Evolutionary conservation across 1,140 invertebrate species (phyloP), one percentile per base, ranked within the genome.

Genomic region (Metaphire vulgaris): DNA sequence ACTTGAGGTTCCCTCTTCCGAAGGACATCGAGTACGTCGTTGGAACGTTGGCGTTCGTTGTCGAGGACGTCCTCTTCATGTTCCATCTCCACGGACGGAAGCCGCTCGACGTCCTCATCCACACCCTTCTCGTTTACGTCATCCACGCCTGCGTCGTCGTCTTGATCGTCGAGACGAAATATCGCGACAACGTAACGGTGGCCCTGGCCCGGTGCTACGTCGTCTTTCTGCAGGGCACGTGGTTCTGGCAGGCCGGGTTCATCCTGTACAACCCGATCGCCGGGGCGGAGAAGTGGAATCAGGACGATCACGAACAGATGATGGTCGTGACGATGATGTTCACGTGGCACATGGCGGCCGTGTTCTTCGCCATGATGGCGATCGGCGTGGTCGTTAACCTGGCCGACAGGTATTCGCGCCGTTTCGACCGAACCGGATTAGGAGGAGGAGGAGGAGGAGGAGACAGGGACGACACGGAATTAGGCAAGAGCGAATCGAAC

Each of bases 241-340:
- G 88, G 88, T 88, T 88, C 80, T 86, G 82, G 78, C 85, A 87
- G 77, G 80, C 87, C n/a, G 88, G 83, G 0, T 88, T 87, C 79
- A 87, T 88, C 69, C 80, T 88, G 15, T 87, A 88, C 80, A 85
- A 84, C 34, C 88, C 88, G 1, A 69, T 81, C 1, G 74, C 77
- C 6, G 81, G 82, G 0, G 74, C 79, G 65, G 71, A 76, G 41
- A 34, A 73, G 70, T 87, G 87, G 86, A 80, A 85, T 29, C 21
- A 69, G n/a, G 31, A 66, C 1, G 64, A 67, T 30, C 87, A 88
- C 78, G 77, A 79, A n/a, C 79, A 87, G 72, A 84, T 87, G 79
- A 88, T 88, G 86, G 79, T 88, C 21, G 83, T 84, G 0, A 87
- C 86, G 6, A 69, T 85, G n/a, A 83, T 85, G 69, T 88, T 83